Evolutionary conservation across 2,888 invertebrate genomes (phyloP), one percentile per base, ranked within the genome.

Genomic region (Dichetophora obliterata): DNA sequence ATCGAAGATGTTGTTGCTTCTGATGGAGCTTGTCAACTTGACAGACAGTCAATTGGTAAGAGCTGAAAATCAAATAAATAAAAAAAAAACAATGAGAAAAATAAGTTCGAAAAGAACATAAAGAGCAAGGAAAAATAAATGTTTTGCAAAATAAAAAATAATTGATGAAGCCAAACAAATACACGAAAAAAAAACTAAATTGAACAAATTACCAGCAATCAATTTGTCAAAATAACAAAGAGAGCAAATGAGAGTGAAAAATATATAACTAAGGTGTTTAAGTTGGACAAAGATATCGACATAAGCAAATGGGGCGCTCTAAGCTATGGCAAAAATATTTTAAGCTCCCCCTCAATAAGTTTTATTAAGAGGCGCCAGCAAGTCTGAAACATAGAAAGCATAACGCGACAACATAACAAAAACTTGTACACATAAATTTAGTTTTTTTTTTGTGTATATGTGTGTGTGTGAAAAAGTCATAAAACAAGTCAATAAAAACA

Each of bases 201-300:
- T 63, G 48, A 68, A 63, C 73, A 75, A 81, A 82, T 84, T 83
- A 82, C 82, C 80, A 81, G 83, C 84, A 83, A 84, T 84, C 84
- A 84, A 84, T 84, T 84, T 84, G 84, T 84, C 84, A 84, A 82
- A 84, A 82, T 82, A 83, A 81, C 78, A 80, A 75, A 61, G 79
- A 78, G 77, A 54, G 66, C 61, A 37, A 27, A 27, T 14, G 34
- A 59, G 48, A 54, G 34, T 52, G 66, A 52, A 19, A 59, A 34
- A 59, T 24, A 31, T 27, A 31, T 43, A 52, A 6, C 9, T 31
- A 70, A 31, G 16, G 8, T 2, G 9, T 16, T 11, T 24, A 24
- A 0, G 4, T 43, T 2, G 3, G 43, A 43, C 11, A 54, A 8
- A 54, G 5, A 31, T 31, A 31, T 31, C n/a, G 57, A 57, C 22